Percentiles rank a stretch among this genome's conserved stretches.
phyloP scores from a whole-genome alignment of 23 tunicate species.

The Trididemnum nubilum region DNA sequence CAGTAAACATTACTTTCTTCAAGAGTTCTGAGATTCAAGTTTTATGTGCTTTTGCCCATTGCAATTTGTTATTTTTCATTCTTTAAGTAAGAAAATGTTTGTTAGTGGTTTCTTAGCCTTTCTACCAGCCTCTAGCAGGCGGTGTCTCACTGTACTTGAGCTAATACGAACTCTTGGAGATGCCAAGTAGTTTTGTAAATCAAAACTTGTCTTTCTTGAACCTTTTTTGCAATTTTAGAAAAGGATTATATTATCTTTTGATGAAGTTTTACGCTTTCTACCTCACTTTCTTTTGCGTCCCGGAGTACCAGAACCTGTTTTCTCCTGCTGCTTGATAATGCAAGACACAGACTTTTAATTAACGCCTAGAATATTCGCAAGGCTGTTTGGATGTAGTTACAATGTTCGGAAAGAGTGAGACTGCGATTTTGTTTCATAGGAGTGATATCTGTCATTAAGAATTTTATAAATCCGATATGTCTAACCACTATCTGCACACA shows the following conservation, averaged over 20 bases:
- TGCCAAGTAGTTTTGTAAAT: constrained; percentile 25
- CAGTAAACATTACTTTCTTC: constrained; percentile 16
- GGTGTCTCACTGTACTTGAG: constrained; percentile 34
- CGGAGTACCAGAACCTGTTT: constrained; percentile 17
- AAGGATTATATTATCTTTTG: constrained; percentile 3
- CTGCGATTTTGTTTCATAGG: constrained; percentile 14
- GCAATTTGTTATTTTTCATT: background rate
- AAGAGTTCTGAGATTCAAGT: background rate
- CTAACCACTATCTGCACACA: too few relatives aligned
- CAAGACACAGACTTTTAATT: constrained; percentile 21
- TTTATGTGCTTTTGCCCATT: too few relatives aligned
- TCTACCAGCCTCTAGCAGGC: constrained; percentile 41
- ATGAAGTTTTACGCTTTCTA: constrained; percentile 22
- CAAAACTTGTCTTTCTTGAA: constrained; percentile 19
- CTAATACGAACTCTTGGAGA: constrained; percentile 21
- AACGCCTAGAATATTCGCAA: constrained; percentile 8
- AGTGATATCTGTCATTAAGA: constrained; percentile 26
- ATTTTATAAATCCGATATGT: background rate
- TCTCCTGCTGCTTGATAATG: too few relatives aligned
- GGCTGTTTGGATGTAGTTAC: constrained; percentile 15
- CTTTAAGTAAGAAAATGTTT: constrained; percentile 19
- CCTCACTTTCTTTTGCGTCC: constrained; percentile 15
- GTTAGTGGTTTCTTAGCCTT: too few relatives aligned
- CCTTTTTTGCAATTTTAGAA: constrained; percentile 11
- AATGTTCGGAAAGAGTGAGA: constrained; percentile 19